Base-by-base conservation (phyloP, 2,113 vertebrate genomes). In the Leptobrachium leishanense region DNA sequence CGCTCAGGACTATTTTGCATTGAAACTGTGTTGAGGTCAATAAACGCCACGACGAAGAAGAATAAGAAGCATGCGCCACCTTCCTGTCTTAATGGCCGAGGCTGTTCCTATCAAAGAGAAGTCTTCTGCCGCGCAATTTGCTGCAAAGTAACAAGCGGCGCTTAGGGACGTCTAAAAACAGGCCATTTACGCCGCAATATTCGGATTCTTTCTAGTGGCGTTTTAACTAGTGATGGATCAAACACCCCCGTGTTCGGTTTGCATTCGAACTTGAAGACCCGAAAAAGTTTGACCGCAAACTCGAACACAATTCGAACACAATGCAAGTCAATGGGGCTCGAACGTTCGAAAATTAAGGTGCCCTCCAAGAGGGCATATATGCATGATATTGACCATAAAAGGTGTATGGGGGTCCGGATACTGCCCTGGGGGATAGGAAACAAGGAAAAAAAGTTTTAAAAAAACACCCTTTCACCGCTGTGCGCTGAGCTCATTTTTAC, bases 1-100 rank as follows among this genome's bases (percentile, higher is more conserved):
- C 42, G 10, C n/a, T 79, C 42, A 43, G 11, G 42, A 54, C 20
- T 59, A 40, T 74, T 80, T 81, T 81, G 64, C 78, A 74, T 74
- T 80, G 66, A 44, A 44, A 44, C 63, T 59, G 42, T 44, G 53
- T 4, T 12, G 41, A 74, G 40, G 55, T 15, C 9, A 39, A 54
- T 67, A 57, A 68, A 43, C 40, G 9, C 41, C 44, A 39, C 46
- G 71, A 7, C 68, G 72, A 11, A 42, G 43, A 46, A 39, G 20
- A 81, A 6, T 41, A 8, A 50, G 8, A 20, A 70, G 20, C 7
- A 68, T 31, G 20, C 20, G 20, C 50, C n/a, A 63, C 71, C 41
- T 68, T 74, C n/a, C 20, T 39, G 12, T 65, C 42, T 67, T 72
- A 65, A 11, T 55, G 41, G n/a, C 41, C 54, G 3, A 65, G 53